Evolutionary conservation across 2,797 vertebrate genomes (phyloP).

Genomic region (Rhodeus uyekii): DNA sequence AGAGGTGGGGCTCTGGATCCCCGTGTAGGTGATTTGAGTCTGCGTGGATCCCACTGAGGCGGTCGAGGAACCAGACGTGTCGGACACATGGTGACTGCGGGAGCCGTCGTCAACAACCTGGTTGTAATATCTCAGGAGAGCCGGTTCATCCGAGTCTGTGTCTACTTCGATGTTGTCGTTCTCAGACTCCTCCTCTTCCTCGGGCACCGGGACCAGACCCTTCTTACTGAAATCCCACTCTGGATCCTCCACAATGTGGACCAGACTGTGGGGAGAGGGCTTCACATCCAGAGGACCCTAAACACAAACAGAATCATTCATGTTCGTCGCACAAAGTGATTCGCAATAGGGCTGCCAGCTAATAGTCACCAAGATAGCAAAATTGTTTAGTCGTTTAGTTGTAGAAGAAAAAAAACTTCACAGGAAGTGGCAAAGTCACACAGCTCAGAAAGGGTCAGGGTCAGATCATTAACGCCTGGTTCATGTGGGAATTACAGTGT

Average conservation of each 20-base stretch:
- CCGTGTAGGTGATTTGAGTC: conserved; percentile 91
- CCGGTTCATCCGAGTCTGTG: conserved; percentile 73
- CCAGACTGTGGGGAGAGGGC: conserved; percentile 84
- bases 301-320: conserved; percentile 25
- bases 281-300: conserved; percentile 88
- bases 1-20: conserved; percentile 86
- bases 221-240: conserved; percentile 73
- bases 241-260: conserved; percentile 86
- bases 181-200: conserved; percentile 70
- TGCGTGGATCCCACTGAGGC: conserved; percentile 77
- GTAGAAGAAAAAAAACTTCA: no score
- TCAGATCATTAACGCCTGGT: no score
- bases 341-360: no score
- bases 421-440: no score
- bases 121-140: conserved; percentile 76
- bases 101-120: conserved; percentile 80
- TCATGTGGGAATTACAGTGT: no score
- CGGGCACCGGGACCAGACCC: conserved; percentile 71
- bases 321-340: not conserved
- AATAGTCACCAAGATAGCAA: no score
- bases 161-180: conserved; percentile 58
- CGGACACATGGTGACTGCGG: conserved; percentile 66
- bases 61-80: conserved; percentile 75
- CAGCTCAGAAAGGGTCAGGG: no score
- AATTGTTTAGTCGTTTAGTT: no score